Evolutionary conservation across 2,113 vertebrate genomes (phyloP), one percentile per base, ranked within the genome.

Genomic region (Microtus pennsylvanicus): DNA sequence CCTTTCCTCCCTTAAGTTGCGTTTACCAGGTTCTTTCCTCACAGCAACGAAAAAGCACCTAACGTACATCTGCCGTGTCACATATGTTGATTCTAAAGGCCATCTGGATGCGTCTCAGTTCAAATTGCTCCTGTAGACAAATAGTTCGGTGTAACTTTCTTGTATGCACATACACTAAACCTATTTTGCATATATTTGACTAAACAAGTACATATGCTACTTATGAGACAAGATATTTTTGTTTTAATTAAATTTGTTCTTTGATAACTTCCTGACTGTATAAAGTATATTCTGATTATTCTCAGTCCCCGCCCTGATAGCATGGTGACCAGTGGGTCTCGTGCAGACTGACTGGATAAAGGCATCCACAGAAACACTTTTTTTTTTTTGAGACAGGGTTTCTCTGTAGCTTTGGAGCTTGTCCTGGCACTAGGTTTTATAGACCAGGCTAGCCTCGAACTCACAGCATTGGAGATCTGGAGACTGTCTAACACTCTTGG

Each of bases 11-110:
- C 35, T 26, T 61, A 63, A 82, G n/a, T n/a, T 38, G 35, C 55
- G 61, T 82, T 28, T 28, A 13, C 55, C 38, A 42, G n/a, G n/a
- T 7, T 50, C 11, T 50, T 50, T 50, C 11, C 61, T 83, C 81
- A 28, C 55, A 63, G 55, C 55, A 83, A 63, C 55, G 42, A n/a
- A 42, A 63, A 63, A 61, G 22, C 61, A 55, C 13, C 3, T 55
- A 63, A 58, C 28, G 5, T 8, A 83, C 12, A 38, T 45, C 38
- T 81, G 38, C 82, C 88, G 0, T 33, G 30, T 81, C 47, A 91
- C 50, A 70, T 63, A 14, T 61, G 70, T 30, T 70, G 87, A 89
- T 80, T 95, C 92, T 47, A 58, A 93, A 91, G 67, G 76, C 38
- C 13, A 87, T 74, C 33, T 89, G 82, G 24, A 70, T 50, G 75